Base-by-base conservation (phyloP, 1,140 invertebrate genomes). In the Drosophila nigrodunni region DNA sequence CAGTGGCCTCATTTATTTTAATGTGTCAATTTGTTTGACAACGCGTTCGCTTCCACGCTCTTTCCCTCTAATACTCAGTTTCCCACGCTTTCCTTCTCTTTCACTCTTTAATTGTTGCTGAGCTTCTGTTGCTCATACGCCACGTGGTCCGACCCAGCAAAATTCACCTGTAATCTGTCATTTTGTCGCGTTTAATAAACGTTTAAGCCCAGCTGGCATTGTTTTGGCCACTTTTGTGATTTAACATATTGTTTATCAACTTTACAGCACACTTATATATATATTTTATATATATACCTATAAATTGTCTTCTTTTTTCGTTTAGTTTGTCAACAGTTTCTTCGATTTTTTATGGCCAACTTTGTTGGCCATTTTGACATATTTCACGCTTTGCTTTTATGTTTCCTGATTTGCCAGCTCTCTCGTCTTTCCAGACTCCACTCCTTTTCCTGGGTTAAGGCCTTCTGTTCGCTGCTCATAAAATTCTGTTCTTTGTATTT, bases 1-100 rank as follows among this genome's bases (percentile, higher is more conserved):
- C 77, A 83, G 74, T 89, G 85, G 85, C 85, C 85, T 89, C 85
- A 89, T 89, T 89, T 89, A 80, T 89, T 89, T 89, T 89, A 89
- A 89, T 89, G 85, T 89, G 85, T 89, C 85, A 89, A 89, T 89
- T 89, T 89, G 85, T 88, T 30, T 88, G 85, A 82, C 67, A 74
- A 57, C 52, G 9, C 10, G 13, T 8, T 69, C 30, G 43, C 35
- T 57, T 18, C 5, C 15, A 15, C 44, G 15, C 5, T 15, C 7
- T 7, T 10, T 39, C 34, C 35, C 13, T 10, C 13, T n/a, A 15
- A 3, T 2, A 8, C 8, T 3, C n/a, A 0, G 6, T n/a, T 10
- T 21, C 10, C 3, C 55, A 5, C 2, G 21, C 55, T n/a, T 37
- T 41, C 39, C 52, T 35, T n/a, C 55, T n/a, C 10, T n/a, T 35